Percentiles rank a stretch among this genome's conserved stretches.
phyloP scores from a whole-genome alignment of 2,888 invertebrate genomes.

The Physocephala rufipes region DNA sequence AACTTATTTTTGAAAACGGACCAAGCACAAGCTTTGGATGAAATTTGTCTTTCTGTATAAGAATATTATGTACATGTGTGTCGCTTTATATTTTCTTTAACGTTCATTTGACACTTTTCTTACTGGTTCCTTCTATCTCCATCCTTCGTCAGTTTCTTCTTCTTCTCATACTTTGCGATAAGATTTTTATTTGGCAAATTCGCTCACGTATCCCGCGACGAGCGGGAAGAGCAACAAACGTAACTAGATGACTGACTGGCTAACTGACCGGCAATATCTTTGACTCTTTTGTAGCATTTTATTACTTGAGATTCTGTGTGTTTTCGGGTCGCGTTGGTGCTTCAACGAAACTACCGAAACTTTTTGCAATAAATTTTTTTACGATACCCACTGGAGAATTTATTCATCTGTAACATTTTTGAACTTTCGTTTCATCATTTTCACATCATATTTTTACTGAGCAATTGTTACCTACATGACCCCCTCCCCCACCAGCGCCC shows the following conservation, averaged over 20 bases:
- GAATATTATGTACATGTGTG: too few species aligned
- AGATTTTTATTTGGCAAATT: background rate
- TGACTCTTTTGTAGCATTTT: background rate
- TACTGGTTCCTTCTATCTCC: too few species aligned
- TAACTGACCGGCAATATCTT: background rate
- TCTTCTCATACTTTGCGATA: too few species aligned
- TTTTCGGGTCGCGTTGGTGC: background rate
- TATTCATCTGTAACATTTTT: conserved; percentile 13
- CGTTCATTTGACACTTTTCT: too few species aligned
- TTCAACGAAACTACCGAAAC: background rate
- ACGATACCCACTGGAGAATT: conserved; percentile 23
- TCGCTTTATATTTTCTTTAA: too few species aligned
- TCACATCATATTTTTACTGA: background rate
- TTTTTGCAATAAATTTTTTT: conserved; percentile 20
- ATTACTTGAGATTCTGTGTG: background rate
- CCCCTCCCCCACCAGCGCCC: background rate
- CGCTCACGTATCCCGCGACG: background rate
- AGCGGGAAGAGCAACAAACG: too few species aligned
- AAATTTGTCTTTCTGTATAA: too few species aligned
- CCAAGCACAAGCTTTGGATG: too few species aligned
- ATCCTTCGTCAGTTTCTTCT: too few species aligned
- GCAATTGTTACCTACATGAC: conserved; percentile 3
- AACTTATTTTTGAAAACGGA: too few species aligned
- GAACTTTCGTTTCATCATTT: conserved; percentile 14
- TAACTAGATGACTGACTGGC: background rate